Evolutionary conservation across 2,797 vertebrate species (phyloP), one percentile per base, ranked within the genome.

Genomic region (Anguilla marmorata): DNA sequence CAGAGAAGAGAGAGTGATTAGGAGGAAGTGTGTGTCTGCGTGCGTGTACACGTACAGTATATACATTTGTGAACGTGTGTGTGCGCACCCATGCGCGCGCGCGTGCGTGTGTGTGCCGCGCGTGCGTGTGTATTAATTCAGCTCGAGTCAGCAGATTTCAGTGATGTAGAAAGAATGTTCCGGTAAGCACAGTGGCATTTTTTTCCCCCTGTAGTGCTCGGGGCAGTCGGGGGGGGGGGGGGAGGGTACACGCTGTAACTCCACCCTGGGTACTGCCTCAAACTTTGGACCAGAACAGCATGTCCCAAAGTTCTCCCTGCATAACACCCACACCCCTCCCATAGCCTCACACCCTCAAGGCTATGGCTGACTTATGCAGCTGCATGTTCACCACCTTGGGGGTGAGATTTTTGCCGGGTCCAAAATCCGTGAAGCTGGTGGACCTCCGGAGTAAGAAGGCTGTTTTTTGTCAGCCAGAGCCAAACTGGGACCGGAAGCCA

Each of bases 11-110:
- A 58, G 24, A 27, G 4, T 27, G 7, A 66, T 52, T 86, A 37
- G n/a, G 66, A 86, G 63, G 63, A 27, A 63, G 58, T 76, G 86
- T 7, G 3, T 86, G 30, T 80, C 3, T 87, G 87, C 90, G 83
- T 90, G 60, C 80, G 83, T 86, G 72, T 52, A 87, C 82, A 66
- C 37, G 24, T 41, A 52, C 50, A 52, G 88, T 79, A 87, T 60
- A 84, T 87, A 87, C 85, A 86, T 85, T 87, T 85, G 56, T 87
- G 79, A 56, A 54, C 87, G 72, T 86, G 88, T 50, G 52, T 69
- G 4, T 86, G 12, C 54, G 54, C 89, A 45, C n/a, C 27, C 76
- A 76, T 11, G 14, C 41, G 14, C 16, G 16, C 19, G 58, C 19
- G 21, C 63, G 0, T 66, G 63, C n/a, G n/a, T 9, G 9, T 5